Evolutionary conservation across 2,888 invertebrate species (phyloP), one percentile per base, ranked within the genome.

Genomic region (Sarcophaga caerulescens): DNA sequence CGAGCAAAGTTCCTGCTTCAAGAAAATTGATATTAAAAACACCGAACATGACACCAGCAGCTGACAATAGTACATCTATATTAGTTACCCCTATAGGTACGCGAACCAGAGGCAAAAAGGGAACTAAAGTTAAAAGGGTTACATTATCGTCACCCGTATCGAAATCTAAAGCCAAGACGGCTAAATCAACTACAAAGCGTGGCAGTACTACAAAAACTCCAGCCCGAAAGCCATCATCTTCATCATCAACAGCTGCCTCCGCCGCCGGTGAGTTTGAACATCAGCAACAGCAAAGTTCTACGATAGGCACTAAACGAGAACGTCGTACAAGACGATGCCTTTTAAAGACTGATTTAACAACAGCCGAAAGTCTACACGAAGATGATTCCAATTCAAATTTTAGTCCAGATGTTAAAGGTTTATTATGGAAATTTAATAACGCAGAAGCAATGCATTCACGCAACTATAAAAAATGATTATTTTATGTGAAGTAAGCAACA

Each of bases 311-410:
- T 62, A 87, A 81, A 76, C 83, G 84, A 75, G 90, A 90, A 88
- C 91, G 92, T 75, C 91, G 91, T 23, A 90, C 92, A 4, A 90
- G 92, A 79, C 92, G 92, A 86, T 90, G 91, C 87, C 89, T 92
- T 69, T 89, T 91, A 87, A 92, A 92, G 92, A 92, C 92, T 92
- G 92, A 91, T 87, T 47, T 87, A 87, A 52, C 68, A 78, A 57
- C 71, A 65, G n/a, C 79, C 35, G 81, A 78, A 52, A 70, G 81
- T 71, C 74, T 78, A 65, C 65, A 81, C 59, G 85, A 81, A 71
- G 90, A 90, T 76, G 91, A 90, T 79, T 91, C 91, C 79, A 91
- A 90, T 88, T 90, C 91, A 71, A 89, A 89, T 85, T 91, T 90
- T 88, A 89, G 88, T 66, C 88, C 90, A 19, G 89, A 89, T 79